These are phyloP conservation scores for Pandion haliaetus DNA, from an alignment of 2,113 vertebrate species.

Conservation along the genomic window DNA sequence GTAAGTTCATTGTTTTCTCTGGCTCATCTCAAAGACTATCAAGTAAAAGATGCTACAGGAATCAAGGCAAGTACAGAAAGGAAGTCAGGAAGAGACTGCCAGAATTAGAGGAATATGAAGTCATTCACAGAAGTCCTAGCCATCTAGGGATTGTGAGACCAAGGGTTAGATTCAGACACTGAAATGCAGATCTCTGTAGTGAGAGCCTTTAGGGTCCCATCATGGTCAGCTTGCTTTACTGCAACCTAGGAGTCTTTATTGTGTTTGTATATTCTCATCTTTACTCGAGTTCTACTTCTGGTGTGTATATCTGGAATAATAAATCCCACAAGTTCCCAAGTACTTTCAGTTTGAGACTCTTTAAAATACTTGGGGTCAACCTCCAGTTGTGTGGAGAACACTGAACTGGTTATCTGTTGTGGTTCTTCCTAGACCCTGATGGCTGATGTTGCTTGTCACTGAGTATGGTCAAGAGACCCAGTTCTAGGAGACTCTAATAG, in stretches of 20 bases:
- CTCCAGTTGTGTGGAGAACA: neutral
- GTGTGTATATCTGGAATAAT: neutral
- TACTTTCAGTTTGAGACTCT: neutral
- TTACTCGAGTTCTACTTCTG: neutral
- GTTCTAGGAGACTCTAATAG: neutral
- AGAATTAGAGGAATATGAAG: neutral
- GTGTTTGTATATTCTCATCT: neutral
- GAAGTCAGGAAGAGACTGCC: neutral
- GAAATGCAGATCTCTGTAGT: neutral
- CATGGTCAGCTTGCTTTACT: neutral
- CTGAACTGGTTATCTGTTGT: neutral
- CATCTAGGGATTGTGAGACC: neutral
- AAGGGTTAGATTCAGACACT: neutral
- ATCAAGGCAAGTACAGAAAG: neutral
- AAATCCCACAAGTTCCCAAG: neutral
- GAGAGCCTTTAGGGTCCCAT: neutral
- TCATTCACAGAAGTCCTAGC: neutral
- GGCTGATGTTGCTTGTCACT: neutral
- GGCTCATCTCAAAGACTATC: neutral
- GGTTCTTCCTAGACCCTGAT: neutral
- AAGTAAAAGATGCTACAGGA: neutral
- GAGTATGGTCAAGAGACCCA: neutral
- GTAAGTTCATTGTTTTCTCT: neutral
- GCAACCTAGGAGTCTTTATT: neutral
- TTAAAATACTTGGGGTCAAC: neutral